Evolutionary conservation across 2,797 vertebrate species (phyloP).

Genomic region (Sus cebifrons): DNA sequence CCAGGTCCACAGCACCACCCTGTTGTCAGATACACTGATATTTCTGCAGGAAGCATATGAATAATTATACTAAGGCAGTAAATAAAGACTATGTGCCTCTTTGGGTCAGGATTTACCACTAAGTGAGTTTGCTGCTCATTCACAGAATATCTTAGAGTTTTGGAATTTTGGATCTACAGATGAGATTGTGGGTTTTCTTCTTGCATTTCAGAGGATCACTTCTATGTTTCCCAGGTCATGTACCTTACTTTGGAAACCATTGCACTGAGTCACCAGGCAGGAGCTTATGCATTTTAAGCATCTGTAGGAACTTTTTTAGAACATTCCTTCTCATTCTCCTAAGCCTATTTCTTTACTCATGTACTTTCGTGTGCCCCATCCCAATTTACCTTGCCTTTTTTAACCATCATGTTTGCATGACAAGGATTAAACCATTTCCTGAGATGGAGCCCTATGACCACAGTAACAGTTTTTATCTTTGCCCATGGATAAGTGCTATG

Average conservation of each 20-base stretch:
- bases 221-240: not conserved
- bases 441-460: not conserved
- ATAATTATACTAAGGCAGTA: not conserved
- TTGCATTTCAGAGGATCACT: not conserved
- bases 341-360: slow-evolving; percentile 18
- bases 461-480: slow-evolving; percentile 25
- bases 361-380: not conserved
- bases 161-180: slow-evolving; percentile 35
- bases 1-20: not conserved
- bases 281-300: slow-evolving; percentile 2
- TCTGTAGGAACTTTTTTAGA: not conserved
- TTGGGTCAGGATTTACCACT: not conserved
- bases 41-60: not conserved
- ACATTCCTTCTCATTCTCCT: not conserved
- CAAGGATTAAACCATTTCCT: not conserved
- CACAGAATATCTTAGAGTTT: not conserved
- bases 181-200: not conserved
- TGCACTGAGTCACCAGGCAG: not conserved
- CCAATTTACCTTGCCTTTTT: not conserved
- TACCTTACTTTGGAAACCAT: slow-evolving; percentile 9
- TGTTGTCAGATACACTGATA: not conserved
- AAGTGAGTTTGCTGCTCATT: slow-evolving; percentile 46
- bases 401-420: not conserved
- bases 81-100: not conserved
- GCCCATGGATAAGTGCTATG: not conserved